Conservation (phyloP, 2,797 vertebrate species). For the Acanthurus lineatus region DNA sequence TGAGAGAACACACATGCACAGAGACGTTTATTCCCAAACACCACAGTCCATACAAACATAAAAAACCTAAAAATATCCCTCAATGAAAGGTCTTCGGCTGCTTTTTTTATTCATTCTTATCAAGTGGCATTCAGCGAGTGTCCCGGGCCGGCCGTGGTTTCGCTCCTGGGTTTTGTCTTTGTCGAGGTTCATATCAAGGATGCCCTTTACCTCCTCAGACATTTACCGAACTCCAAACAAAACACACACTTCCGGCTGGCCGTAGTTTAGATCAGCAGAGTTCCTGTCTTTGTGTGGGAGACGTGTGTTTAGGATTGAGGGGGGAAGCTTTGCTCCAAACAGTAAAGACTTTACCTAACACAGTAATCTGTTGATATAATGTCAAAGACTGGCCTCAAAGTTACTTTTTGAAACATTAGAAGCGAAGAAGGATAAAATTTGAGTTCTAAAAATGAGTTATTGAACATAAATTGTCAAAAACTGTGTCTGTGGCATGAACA, state of each 20-base stretch:
- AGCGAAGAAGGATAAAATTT: background rate
- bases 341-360: conserved; percentile 44
- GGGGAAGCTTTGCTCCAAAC: conserved; percentile 70
- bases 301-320: conserved; percentile 56
- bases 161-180: conserved; percentile 57
- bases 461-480: conserved; percentile 10
- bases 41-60: background rate
- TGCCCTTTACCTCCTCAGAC: conserved; percentile 75
- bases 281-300: conserved; percentile 81
- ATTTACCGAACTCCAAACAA: conserved; percentile 61
- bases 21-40: background rate
- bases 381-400: background rate
- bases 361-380: conserved; percentile 13
- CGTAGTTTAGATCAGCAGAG: conserved; percentile 61
- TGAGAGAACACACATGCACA: background rate
- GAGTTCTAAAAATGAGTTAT: conserved; percentile 8
- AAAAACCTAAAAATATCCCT: conserved; percentile 40
- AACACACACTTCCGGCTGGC: conserved; percentile 68
- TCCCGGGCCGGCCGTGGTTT: conserved; percentile 24
- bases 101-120: conserved; percentile 52
- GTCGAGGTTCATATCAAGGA: conserved; percentile 46
- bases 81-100: conserved; percentile 19
- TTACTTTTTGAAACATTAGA: conserved; percentile 17
- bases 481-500: background rate
- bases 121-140: conserved; percentile 24